Evolutionary conservation across 2,113 vertebrate species (phyloP).

Genomic region (Oreochromis tanganicae): DNA sequence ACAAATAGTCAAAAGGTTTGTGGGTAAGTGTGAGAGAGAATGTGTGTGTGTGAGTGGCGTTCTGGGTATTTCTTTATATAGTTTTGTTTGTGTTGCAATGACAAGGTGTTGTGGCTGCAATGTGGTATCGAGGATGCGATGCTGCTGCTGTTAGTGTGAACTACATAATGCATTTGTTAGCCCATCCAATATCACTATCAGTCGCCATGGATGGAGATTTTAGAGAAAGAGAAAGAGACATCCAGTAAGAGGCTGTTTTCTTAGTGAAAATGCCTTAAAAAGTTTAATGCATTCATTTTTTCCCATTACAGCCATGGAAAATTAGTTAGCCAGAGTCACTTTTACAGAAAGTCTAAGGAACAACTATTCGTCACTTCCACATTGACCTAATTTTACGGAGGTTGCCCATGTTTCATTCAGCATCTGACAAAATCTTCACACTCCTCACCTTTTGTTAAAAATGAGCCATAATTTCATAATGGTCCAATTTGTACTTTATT

Average conservation of each 20-base stretch:
- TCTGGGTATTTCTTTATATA: background rate
- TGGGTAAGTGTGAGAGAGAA: background rate
- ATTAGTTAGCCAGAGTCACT: background rate
- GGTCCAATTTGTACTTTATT: accelerated
- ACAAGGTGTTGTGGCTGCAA: background rate
- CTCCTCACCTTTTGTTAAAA: background rate
- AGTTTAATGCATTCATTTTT: background rate
- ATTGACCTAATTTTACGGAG: background rate
- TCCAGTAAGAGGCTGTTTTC: background rate
- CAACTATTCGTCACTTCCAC: background rate
- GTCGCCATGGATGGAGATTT: accelerated
- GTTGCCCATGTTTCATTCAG: background rate
- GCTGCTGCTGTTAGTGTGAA: background rate
- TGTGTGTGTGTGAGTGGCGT: background rate
- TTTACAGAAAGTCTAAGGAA: background rate
- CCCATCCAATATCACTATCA: accelerated
- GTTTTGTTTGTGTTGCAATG: background rate
- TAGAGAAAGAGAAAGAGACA: background rate
- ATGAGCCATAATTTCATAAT: background rate
- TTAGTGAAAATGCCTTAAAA: background rate
- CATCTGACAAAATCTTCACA: accelerated
- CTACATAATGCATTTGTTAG: background rate
- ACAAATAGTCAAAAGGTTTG: accelerated
- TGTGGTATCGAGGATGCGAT: accelerated
- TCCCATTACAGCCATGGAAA: background rate